Evolutionary conservation across 2,888 invertebrate genomes (phyloP), one percentile per base, ranked within the genome.

Genomic region (Agrochola litura): DNA sequence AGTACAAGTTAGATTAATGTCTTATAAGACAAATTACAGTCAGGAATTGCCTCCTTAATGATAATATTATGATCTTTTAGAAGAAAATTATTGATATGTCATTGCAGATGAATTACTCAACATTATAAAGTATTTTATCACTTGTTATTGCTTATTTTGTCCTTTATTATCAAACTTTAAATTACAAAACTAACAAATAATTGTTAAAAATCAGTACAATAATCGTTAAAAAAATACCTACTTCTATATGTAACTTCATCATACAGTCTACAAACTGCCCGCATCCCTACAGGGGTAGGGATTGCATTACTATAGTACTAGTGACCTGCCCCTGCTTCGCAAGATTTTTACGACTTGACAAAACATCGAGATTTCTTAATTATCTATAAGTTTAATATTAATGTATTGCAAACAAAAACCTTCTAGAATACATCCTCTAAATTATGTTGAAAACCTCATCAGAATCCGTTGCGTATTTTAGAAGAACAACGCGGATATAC

Each of bases 1-100:
- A 52, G 70, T 61, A 70, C 66, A 71, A 81, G 30, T 65, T 54
- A 71, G n/a, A 69, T 67, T 67, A 37, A 54, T 25, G 8, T 63
- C 41, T 30, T 76, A 2, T 63, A 76, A 22, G 14, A 41, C 37
- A 46, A 30, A 46, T 81, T 43, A 49, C 49, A 43, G 3, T 12
- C 25, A 30, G 5, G 6, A 41, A 19, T 16, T 22, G 41, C 1
- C 1, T 19, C 25, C 3, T 46, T 5, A 0, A 22, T 69, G 2
- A 25, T 25, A n/a, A 14, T 46, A 8, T 19, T 6, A 41, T 14
- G 6, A 49, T 41, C 2, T 4, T 65, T 4, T 8, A n/a, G 6
- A 52, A 43, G n/a, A 77, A 58, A 46, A 41, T 8, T 52, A 52
- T 52, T 52, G 19, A 52, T 52, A 19, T 19, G 19, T 22, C 6